These are phyloP conservation scores for Ataeniobius toweri DNA, from an alignment of 2,797 vertebrate genomes.

Conservation along the genomic window DNA sequence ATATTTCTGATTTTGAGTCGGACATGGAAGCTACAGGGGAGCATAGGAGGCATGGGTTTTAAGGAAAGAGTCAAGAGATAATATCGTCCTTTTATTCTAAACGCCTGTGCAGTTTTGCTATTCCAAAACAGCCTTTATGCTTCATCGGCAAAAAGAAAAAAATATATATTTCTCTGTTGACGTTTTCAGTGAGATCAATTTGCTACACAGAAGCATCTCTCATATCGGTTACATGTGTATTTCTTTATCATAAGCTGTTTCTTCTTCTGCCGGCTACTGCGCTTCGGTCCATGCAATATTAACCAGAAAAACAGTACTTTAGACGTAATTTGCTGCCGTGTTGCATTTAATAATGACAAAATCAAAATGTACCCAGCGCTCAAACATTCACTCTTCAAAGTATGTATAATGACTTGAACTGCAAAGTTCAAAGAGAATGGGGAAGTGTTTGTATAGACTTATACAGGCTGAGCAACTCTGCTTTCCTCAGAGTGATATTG, in stretches of 20 bases:
- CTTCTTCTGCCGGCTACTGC: conserved; percentile 57
- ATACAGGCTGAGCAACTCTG: conserved; percentile 65
- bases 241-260: conserved; percentile 51
- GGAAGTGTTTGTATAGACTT: conserved; percentile 79
- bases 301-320: conserved; percentile 69
- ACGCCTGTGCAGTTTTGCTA: conserved; percentile 26
- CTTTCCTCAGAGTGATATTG: conserved; percentile 75
- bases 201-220: conserved; percentile 48
- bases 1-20: conserved; percentile 34
- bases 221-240: conserved; percentile 53
- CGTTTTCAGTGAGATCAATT: conserved; percentile 62
- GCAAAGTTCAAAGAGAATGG: conserved; percentile 83
- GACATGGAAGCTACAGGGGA: conserved; percentile 29
- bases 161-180: conserved; percentile 46
- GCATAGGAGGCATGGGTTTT: conserved; percentile 25
- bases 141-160: conserved; percentile 60
- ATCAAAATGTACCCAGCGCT: conserved; percentile 76
- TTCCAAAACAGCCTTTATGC: conserved; percentile 60
- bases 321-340: conserved; percentile 77
- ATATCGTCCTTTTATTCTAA: conserved; percentile 56
- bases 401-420: conserved; percentile 75
- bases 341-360: conserved; percentile 81
- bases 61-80: conserved; percentile 48
- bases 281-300: conserved; percentile 74
- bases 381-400: conserved; percentile 80